Percentiles rank a stretch among this genome's conserved stretches.
Conservation (phyloP, 1,140 invertebrate genomes). For the Pogonomyrmex barbatus region DNA sequence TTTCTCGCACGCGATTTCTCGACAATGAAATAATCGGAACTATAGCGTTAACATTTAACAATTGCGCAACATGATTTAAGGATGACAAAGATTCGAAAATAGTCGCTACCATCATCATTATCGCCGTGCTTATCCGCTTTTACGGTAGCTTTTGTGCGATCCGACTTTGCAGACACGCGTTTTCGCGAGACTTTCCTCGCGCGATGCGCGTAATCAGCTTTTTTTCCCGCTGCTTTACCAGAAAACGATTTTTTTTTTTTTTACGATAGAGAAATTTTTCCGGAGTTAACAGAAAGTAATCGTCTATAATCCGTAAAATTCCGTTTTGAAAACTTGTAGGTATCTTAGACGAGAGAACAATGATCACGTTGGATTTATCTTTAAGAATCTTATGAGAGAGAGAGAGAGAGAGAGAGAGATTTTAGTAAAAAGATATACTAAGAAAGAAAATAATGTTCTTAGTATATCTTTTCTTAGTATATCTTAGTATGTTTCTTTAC, state of each 20-base stretch:
- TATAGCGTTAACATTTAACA: constrained; percentile 23
- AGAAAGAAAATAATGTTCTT: neutral
- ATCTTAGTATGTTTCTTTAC: too few species aligned
- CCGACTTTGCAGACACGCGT: constrained; percentile 3
- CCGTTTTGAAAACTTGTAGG: neutral
- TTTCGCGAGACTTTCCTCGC: neutral
- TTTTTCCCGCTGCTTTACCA: neutral
- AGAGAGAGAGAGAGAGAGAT: too few species aligned
- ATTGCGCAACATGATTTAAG: neutral
- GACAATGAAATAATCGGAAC: neutral
- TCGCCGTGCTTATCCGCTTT: constrained; percentile 31
- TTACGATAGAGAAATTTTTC: neutral
- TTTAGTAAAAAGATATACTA: neutral
- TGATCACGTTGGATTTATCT: neutral
- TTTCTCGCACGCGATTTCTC: neutral
- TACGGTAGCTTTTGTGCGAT: constrained; percentile 28
- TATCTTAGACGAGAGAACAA: neutral
- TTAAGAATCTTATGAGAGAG: neutral
- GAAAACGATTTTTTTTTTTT: neutral
- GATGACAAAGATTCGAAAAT: constrained; percentile 11
- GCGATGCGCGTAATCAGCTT: neutral
- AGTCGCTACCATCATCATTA: constrained; percentile 12
- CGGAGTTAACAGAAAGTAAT: neutral
- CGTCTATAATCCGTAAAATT: neutral
- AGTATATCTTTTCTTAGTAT: too few species aligned